Evolutionary conservation across 2,888 invertebrate genomes (phyloP), one percentile per base, ranked within the genome.

Genomic region (Halictus quadricinctus): DNA sequence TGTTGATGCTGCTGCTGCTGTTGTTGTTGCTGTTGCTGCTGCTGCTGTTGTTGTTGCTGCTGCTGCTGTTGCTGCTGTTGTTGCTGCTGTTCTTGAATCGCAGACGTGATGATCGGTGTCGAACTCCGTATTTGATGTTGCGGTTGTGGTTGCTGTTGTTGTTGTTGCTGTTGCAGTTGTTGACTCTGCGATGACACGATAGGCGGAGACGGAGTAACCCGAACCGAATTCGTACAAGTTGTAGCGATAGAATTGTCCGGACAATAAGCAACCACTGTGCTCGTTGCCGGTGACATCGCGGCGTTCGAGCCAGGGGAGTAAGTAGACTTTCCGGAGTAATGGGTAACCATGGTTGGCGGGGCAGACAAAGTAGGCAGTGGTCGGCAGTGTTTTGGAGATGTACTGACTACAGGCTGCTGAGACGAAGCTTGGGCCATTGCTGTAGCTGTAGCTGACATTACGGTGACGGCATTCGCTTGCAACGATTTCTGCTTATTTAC

Each of bases 371-470:
- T 93, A 72, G 94, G 93, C 92, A 93, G 92, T 93, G 94, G 93
- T 91, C 94, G 94, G 92, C 93, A 94, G 92, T 93, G 94, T 91
- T 94, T 95, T 64, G 93, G 94, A 85, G 93, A 95, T 88, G 92
- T 93, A 88, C 89, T 93, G 81, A 92, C 90, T 75, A 92, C 89
- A 10, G 93, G 80, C 75, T 91, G 90, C 89, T 93, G 91, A 81
- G 92, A 92, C 48, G 91, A 91, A 84, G 91, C 89, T 73, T 92
- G 92, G 29, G 93, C 91, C 50, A 93, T 91, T 64, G 91, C 91
- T 66, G 93, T 90, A 43, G 94, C 90, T 69, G 91, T 91, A 69
- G 92, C 92, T 77, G 93, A 92, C 85, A 93, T 91, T 81, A 93
- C 87, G 54, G 94, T 93, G 78, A 95, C 94, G 5, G 85, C 87